These are phyloP conservation scores for Brevimyrus niger DNA, from an alignment of 2,113 vertebrate genomes.

Conservation along the genomic window DNA sequence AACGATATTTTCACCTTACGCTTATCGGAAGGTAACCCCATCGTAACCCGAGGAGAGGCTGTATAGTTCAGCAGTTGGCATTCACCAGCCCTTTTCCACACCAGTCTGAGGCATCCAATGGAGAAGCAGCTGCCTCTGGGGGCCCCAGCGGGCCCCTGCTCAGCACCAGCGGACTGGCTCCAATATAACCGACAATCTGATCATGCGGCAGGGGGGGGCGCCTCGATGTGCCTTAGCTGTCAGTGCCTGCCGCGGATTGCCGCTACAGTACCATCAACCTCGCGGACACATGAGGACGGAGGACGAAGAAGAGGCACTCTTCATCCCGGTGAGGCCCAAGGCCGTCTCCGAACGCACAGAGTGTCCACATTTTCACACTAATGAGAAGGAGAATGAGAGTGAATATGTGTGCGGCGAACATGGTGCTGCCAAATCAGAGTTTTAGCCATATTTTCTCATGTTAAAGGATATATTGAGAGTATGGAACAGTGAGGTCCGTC, in stretches of 20 bases:
- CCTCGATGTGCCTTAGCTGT: background rate
- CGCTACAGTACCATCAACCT: background rate
- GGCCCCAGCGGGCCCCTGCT: background rate
- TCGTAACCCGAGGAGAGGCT: background rate
- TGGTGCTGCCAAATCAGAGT: background rate
- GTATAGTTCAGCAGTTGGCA: background rate
- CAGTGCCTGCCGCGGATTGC: background rate
- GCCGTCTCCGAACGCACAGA: background rate
- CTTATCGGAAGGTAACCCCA: background rate
- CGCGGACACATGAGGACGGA: background rate
- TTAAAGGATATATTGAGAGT: background rate
- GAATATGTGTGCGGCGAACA: background rate
- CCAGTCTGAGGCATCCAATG: background rate
- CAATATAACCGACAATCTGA: background rate
- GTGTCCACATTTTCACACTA: background rate
- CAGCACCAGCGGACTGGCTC: background rate
- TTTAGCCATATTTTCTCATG: background rate
- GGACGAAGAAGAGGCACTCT: background rate
- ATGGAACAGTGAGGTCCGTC: background rate
- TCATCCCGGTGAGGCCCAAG: background rate
- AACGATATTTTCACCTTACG: background rate
- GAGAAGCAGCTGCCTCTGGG: background rate
- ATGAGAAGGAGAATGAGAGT: background rate
- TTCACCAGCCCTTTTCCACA: background rate
- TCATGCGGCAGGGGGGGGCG: background rate